Conservation (phyloP, 2,113 vertebrate species). For the Limnothrissa miodon region DNA sequence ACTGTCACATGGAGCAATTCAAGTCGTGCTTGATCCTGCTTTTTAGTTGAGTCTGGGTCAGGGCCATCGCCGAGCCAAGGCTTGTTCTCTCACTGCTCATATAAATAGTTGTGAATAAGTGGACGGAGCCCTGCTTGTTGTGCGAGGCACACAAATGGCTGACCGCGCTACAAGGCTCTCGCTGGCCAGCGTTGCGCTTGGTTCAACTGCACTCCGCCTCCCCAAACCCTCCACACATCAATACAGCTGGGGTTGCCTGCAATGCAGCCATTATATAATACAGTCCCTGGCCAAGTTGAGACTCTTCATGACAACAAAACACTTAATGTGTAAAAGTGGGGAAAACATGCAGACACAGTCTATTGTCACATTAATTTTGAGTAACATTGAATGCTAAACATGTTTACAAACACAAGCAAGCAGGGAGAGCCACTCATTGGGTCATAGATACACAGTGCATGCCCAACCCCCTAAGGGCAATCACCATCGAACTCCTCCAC, state of each 20-base stretch:
- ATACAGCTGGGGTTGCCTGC: constrained; percentile 56
- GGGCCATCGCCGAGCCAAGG: not conserved
- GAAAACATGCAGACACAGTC: constrained; percentile 23
- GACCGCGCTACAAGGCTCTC: constrained; percentile 40
- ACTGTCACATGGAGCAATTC: not conserved
- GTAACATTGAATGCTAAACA: not conserved
- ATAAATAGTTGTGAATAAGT: constrained; percentile 20
- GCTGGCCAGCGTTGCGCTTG: constrained; percentile 42
- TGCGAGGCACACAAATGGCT: constrained; percentile 43
- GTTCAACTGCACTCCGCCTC: constrained; percentile 33
- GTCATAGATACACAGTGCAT: constrained; percentile 6
- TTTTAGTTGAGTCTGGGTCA: not conserved
- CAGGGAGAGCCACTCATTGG: not conserved
- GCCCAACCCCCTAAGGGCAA: not conserved
- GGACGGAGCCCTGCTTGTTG: constrained; percentile 27
- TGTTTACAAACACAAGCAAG: not conserved
- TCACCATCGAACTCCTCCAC: not conserved
- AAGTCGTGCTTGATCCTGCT: not conserved
- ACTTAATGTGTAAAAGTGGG: not conserved
- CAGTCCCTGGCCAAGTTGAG: constrained; percentile 41
- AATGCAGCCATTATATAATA: constrained; percentile 61
- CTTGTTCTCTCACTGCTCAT: constrained; percentile 18
- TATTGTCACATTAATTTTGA: not conserved
- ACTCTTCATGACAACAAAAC: constrained; percentile 22
- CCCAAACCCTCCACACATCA: constrained; percentile 54